These are phyloP conservation scores for Tipula helvola DNA, from an alignment of 2,888 invertebrate species.

Conservation along the genomic window DNA sequence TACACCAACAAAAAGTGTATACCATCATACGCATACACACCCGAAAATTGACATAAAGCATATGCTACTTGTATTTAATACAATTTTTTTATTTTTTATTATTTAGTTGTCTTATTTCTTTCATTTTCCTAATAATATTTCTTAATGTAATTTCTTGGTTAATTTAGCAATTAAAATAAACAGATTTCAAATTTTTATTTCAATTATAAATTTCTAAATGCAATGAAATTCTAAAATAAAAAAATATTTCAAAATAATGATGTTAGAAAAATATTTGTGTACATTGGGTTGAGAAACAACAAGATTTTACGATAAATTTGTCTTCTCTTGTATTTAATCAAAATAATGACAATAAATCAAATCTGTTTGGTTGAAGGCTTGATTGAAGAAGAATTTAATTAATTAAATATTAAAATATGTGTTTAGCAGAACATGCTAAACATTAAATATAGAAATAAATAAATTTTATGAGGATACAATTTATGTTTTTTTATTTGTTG, in stretches of 20 bases:
- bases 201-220: background rate
- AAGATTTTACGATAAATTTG: background rate
- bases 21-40: background rate
- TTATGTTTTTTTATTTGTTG: background rate
- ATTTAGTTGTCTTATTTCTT: background rate
- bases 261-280: background rate
- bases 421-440: background rate
- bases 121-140: background rate
- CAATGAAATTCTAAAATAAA: background rate
- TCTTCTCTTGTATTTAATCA: background rate
- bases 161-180: conserved; percentile 4
- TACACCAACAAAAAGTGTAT: background rate
- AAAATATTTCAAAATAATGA: background rate
- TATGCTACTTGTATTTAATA: background rate
- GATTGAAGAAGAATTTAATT: background rate
- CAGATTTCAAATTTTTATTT: background rate
- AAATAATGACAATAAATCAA: background rate
- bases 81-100: background rate
- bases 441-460: background rate
- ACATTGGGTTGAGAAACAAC: background rate
- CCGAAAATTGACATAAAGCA: background rate
- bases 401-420: background rate
- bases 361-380: background rate
- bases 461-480: background rate
- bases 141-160: background rate